Base-by-base conservation (phyloP, 2,888 invertebrate genomes). In the Tubulanus polymorphus region DNA sequence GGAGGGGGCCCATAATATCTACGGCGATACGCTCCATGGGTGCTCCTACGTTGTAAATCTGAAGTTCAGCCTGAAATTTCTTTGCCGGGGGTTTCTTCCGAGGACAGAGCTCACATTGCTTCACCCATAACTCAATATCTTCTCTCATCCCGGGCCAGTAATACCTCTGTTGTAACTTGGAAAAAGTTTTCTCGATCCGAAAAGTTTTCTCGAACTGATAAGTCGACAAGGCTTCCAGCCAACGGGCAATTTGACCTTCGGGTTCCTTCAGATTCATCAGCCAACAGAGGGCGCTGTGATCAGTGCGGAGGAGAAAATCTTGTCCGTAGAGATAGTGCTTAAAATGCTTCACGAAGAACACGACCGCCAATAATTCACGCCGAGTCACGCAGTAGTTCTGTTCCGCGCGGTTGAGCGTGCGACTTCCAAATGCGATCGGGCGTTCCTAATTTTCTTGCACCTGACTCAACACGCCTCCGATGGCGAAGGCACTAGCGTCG, bases 1-100 rank as follows among this genome's bases (percentile, higher is more conserved):
- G 62, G 8, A 64, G 49, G 18, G 60, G 62, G 25, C 63, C 62
- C 25, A 63, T 27, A 15, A 59, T 29, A 53, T 63, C 63, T 12
- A 57, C 59, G 8, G 45, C 35, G 32, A 61, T 10, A 10, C 60
- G 37, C 26, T 63, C 59, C 48, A 60, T 18, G 12, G 56, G 57
- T 20, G 53, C 59, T 6, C 63, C 61, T 0, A 58, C 59, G 20
- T 25, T 35, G 48, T 61, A 55, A 8, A 2, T 23, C 18, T 59
- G 59, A 28, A 59, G 37, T 3, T 57, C 57, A 25, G 62, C 59
- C 45, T 26, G 48, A 10, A 49, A 50, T 2, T 27, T 47, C 8
- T 47, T 48, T 15, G 30, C 15, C 41, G 60, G 54, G 12, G 37
- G 20, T 32, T 57, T 62, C 25, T 46, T 55, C 1, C 54, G 51